Evolutionary conservation across 2,888 invertebrate genomes (phyloP), one percentile per base, ranked within the genome.

Genomic region (Crematogaster levior): DNA sequence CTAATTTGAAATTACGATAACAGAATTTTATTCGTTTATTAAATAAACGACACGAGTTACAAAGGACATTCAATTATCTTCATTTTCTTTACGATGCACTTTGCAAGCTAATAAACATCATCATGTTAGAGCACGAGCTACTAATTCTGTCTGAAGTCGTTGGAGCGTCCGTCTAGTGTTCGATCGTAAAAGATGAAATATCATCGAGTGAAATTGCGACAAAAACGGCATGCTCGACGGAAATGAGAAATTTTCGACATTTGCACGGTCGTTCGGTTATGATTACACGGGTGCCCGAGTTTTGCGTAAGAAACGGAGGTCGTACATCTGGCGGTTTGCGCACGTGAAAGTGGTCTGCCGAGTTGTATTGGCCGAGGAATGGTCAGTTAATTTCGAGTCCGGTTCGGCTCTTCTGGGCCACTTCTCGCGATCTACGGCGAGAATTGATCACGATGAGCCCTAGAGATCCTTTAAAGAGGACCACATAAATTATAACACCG

Each of bases 261-360:
- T 37, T 43, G 58, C 63, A 75, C 68, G 58, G 84, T 77, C 82
- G 74, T 84, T 89, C 85, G 81, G 74, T 79, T 82, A 60, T 61
- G 77, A 81, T 83, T 60, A 81, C 61, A 75, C 83, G 58, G 79
- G 43, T 66, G 83, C 61, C 79, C 84, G 81, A 53, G 87, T 89
- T 93, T 93, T 93, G 93, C 91, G 91, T 93, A 93, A 93, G 93
- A 73, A 74, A 85, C 86, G 83, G 82, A 82, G 84, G 89, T 77
- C 68, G 90, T 91, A 91, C 92, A 93, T 92, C 92, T 93, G 92
- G 93, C 88, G 85, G 88, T 89, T 90, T 84, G 87, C 82, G 87
- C 89, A 91, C 92, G 93, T 93, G 93, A 93, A 93, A 93, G 93
- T 93, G 89, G 93, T 90, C 87, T 89, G 85, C 87, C 81, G 66